Conservation (phyloP, 1,140 invertebrate genomes). For the Lethrus apterus region DNA sequence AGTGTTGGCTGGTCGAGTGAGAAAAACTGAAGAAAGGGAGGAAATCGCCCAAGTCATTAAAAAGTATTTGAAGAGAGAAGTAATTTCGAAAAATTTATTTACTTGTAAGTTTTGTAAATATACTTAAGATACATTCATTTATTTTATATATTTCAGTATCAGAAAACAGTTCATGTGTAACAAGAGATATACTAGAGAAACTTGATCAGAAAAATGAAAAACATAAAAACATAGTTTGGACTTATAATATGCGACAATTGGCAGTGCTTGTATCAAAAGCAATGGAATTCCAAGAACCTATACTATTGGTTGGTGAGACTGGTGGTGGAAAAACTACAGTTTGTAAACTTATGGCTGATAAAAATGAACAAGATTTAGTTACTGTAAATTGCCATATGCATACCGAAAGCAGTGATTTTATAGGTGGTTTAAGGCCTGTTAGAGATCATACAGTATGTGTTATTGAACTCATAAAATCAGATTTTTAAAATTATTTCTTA, state of each 20-base stretch:
- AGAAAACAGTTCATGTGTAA: slow-evolving; percentile 68
- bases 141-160: slow-evolving; percentile 42
- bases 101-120: slow-evolving; percentile 42
- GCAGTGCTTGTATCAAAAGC: slow-evolving; percentile 88
- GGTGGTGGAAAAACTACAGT: slow-evolving; percentile 98
- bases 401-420: slow-evolving; percentile 95
- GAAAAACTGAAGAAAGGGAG: slow-evolving; percentile 71
- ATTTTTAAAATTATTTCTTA: slow-evolving; percentile 12
- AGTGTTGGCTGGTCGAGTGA: slow-evolving; percentile 85
- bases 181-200: slow-evolving; percentile 60
- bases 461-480: not conserved
- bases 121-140: not conserved
- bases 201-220: slow-evolving; percentile 50
- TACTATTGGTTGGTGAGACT: slow-evolving; percentile 94
- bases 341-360: slow-evolving; percentile 76
- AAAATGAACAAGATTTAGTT: slow-evolving; percentile 58
- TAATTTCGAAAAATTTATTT: slow-evolving; percentile 71
- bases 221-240: slow-evolving; percentile 89
- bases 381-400: slow-evolving; percentile 98
- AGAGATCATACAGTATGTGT: slow-evolving; percentile 52
- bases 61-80: slow-evolving; percentile 75
- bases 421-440: slow-evolving; percentile 90
- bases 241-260: slow-evolving; percentile 81
- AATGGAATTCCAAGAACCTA: slow-evolving; percentile 86
- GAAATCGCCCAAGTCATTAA: slow-evolving; percentile 73